Evolutionary conservation across 2,888 invertebrate genomes (phyloP).

Genomic region (Drosophila affinis): DNA sequence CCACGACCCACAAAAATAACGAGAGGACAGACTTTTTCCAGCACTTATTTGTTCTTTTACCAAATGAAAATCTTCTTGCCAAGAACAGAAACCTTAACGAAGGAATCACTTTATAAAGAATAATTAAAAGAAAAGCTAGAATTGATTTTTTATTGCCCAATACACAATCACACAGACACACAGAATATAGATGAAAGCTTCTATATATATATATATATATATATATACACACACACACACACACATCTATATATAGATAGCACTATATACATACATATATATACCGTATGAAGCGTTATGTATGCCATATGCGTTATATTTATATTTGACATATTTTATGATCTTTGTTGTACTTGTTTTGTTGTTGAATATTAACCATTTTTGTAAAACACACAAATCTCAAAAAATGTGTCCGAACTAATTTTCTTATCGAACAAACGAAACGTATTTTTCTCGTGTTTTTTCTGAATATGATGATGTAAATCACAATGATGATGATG

Average conservation of each 20-base stretch:
- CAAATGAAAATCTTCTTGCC: conserved; percentile 1
- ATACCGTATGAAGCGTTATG: conserved; percentile 39
- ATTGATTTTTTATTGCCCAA: conserved; percentile 47
- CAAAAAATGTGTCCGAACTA: conserved; percentile 84
- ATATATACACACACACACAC: conserved; percentile 18
- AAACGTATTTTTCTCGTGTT: conserved; percentile 85
- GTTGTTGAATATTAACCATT: conserved; percentile 63
- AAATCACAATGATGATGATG: conserved; percentile 82
- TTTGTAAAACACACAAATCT: conserved; percentile 73
- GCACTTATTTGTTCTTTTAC: conserved; percentile 30
- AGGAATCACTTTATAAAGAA: conserved; percentile 4
- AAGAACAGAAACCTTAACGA: not conserved
- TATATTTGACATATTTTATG: conserved; percentile 52
- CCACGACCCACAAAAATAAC: too few species aligned
- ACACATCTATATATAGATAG: not conserved
- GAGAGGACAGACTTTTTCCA: conserved; percentile 5
- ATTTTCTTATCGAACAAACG: conserved; percentile 85
- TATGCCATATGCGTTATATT: conserved; percentile 54
- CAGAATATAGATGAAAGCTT: conserved; percentile 50
- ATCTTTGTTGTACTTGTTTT: conserved; percentile 73
- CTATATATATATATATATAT: not conserved
- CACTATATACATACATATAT: conserved; percentile 30
- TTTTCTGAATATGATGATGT: conserved; percentile 85
- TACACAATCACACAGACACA: conserved; percentile 16
- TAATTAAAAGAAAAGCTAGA: conserved; percentile 26